A percentile compares a stretch with the other conserved stretches of the same genome.
phyloP scores from a whole-genome alignment of 1,140 invertebrate species.

The Drosophila nebulosa region DNA sequence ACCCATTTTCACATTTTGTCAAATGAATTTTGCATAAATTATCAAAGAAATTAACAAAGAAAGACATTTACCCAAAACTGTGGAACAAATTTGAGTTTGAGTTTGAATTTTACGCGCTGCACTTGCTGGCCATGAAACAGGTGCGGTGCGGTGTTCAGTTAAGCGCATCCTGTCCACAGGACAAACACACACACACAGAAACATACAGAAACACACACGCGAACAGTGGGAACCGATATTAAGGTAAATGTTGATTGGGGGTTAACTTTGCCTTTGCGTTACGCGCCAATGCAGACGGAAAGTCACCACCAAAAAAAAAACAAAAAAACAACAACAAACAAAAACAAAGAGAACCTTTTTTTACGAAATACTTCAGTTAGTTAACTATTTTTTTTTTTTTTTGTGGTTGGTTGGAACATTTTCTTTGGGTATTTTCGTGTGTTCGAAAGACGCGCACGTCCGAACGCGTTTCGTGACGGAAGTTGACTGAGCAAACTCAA shows the following conservation, averaged over 20 bases:
- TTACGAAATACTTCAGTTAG: constrained; percentile 29
- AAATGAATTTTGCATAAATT: constrained; percentile 59
- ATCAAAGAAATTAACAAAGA: not conserved
- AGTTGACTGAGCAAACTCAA: constrained; percentile 67
- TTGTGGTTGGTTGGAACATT: constrained; percentile 2
- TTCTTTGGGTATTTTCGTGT: constrained; percentile 1
- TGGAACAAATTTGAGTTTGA: constrained; percentile 15
- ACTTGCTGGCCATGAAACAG: constrained; percentile 42
- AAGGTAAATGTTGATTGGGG: constrained; percentile 8
- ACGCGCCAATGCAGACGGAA: constrained; percentile 57
- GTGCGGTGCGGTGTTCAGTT: constrained; percentile 51
- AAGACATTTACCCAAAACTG: constrained; percentile 36
- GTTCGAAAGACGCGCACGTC: constrained; percentile 41
- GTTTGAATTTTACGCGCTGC: constrained; percentile 7
- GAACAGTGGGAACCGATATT: not conserved
- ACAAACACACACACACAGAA: constrained; percentile 21
- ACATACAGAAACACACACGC: not conserved
- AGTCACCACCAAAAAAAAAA: constrained; percentile 37
- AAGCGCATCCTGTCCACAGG: constrained; percentile 64
- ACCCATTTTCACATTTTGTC: constrained; percentile 26
- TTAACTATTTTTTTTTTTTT: constrained; percentile 9
- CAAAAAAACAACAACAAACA: constrained; percentile 16
- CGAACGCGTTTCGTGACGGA: constrained; percentile 68
- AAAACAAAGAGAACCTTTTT: constrained; percentile 17
- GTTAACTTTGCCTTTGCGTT: constrained; percentile 35